phyloP scores from a whole-genome alignment of 2,888 invertebrate species.

The Tetranychus truncatus region DNA sequence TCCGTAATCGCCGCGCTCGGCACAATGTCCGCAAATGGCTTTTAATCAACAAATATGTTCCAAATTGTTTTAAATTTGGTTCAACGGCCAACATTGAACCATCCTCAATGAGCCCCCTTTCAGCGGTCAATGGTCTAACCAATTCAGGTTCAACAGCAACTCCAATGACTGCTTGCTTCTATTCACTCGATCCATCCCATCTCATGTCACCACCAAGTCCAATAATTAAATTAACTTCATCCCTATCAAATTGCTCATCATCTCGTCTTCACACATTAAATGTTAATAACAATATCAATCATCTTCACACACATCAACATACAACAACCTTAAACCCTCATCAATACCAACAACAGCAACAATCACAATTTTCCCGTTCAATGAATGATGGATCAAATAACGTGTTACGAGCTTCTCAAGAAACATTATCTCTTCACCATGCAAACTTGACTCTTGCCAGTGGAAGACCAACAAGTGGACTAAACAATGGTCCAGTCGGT shows the following conservation, averaged over 20 bases:
- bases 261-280: background rate
- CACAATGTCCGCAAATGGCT: slow-evolving; percentile 5
- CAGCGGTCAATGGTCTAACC: background rate
- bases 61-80: background rate
- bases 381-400: background rate
- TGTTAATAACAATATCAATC: background rate
- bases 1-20: background rate
- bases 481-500: background rate
- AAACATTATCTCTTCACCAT: background rate
- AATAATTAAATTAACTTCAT: slow-evolving; percentile 6
- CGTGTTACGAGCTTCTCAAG: background rate
- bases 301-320: background rate
- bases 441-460: background rate
- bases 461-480: background rate
- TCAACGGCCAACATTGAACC: background rate
- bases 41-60: background rate
- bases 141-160: background rate
- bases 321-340: background rate
- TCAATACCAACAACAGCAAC: background rate
- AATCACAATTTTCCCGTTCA: background rate
- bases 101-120: background rate
- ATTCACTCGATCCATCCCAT: slow-evolving; percentile 13
- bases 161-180: slow-evolving; percentile 11
- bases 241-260: background rate
- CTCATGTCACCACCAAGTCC: slow-evolving; percentile 9